Evolutionary conservation across 1,140 invertebrate genomes (phyloP).

Genomic region (Lepeophtheirus salmonis): DNA sequence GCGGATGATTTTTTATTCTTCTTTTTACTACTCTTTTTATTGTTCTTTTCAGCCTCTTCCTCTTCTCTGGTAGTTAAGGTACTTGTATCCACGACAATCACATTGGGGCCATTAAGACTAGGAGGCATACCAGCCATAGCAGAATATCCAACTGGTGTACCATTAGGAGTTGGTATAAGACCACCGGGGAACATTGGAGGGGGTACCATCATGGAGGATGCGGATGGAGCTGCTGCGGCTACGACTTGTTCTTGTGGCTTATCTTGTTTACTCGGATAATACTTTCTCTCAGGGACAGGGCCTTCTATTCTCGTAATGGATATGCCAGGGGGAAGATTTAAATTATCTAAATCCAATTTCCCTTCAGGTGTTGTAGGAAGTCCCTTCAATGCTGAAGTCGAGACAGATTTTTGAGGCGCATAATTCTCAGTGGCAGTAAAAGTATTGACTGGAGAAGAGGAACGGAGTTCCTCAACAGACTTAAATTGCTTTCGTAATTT

Average conservation of each 20-base stretch:
- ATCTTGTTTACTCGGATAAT: conserved; percentile 15
- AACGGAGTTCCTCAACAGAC: not conserved
- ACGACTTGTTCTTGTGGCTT: conserved; percentile 20
- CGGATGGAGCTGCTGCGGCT: not conserved
- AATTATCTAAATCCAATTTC: conserved; percentile 35
- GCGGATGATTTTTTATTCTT: not conserved
- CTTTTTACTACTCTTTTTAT: not conserved
- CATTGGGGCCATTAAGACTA: conserved; percentile 33
- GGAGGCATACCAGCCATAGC: conserved; percentile 22
- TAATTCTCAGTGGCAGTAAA: not conserved
- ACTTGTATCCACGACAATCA: conserved; percentile 40
- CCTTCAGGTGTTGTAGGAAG: not conserved
- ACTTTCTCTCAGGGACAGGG: conserved; percentile 13
- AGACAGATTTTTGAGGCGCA: not conserved
- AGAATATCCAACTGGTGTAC: conserved; percentile 21
- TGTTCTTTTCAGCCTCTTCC: not conserved
- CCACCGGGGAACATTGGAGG: not conserved
- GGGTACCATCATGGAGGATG: conserved; percentile 1
- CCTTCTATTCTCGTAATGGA: conserved; percentile 39
- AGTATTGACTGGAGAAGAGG: too few relatives aligned
- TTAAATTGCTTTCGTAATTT: not conserved
- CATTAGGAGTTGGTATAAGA: conserved; percentile 20
- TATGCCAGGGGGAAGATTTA: conserved; percentile 55
- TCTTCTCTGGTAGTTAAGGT: conserved; percentile 4
- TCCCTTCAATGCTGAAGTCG: not conserved